Base-by-base conservation (phyloP, 2,113 vertebrate genomes). In the Melierax canorus region DNA sequence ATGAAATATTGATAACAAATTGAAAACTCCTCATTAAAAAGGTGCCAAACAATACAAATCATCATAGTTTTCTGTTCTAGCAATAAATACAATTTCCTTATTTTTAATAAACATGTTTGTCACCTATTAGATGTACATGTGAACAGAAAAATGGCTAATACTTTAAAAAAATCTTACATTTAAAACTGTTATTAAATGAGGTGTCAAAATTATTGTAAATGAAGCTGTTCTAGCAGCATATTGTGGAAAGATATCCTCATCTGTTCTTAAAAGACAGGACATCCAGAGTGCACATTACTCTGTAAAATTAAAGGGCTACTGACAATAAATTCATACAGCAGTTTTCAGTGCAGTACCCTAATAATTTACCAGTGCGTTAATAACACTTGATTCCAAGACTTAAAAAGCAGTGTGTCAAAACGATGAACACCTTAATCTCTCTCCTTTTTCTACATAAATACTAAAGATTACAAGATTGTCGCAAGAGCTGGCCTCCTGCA, bases 1-100 rank as follows among this genome's bases (percentile, higher is more conserved):
- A 97, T 97, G 92, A 98, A 98, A 97, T 97, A 96, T 94, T 95
- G 96, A 95, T 96, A 98, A 96, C 74, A 97, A 83, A 95, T 92
- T 96, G 95, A 95, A 94, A 84, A 95, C 19, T 94, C 69, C 27
- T 38, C 83, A 93, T 95, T 95, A 90, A 96, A 97, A 96, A 86
- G 50, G 41, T 92, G 92, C 78, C 88, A 92, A 97, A 94, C 41
- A 91, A 92, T 50, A 95, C 41, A 92, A 95, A 96, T 93, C 51
- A 93, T 73, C 55, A 88, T 46, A 63, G 59, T 73, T 96, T 97
- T 95, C 55, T 95, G 15, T 82, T 88, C 36, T 62, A 75, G 67
- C 36, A 96, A 68, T 41, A 92, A 95, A 81, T 39, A 80, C 2
- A 32, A 27, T 92, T 97, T 93, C 34, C 58, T 43, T 45, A 75